Evolutionary conservation across 2,888 invertebrate genomes (phyloP), one percentile per base, ranked within the genome.

Genomic region (Dynastes maya): DNA sequence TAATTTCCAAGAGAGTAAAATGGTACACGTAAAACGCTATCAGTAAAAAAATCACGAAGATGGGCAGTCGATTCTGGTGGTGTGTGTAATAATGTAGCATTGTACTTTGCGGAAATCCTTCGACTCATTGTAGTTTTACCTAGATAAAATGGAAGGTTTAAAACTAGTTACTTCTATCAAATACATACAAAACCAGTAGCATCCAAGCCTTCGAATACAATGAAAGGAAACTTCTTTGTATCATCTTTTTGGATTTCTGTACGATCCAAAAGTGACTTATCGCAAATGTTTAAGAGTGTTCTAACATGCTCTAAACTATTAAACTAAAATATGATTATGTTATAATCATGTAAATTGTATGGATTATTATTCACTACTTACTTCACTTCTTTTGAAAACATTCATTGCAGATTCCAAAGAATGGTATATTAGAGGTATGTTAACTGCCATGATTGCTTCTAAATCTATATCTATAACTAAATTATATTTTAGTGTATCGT

Each of bases 1-100:
- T 90, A 90, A 84, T 90, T 90, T 37, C 90, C 90, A 6, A 90
- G 80, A 0, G 88, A 86, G 83, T 90, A 90, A 83, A 86, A 90
- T 0, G 89, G 89, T 16, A 88, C 84, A 70, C 89, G 82, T 45
- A 89, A 82, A 13, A 72, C 79, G 72, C 86, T 82, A 58, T 87
- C 83, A 51, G 87, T 86, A 83, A 90, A 89, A 74, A 84, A 83
- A 51, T 80, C 72, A 76, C 90, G 84, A 63, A 90, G 80, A 77
- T 83, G 82, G 55, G 83, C 83, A 13, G 89, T 85, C 37, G 85
- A 86, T 49, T 86, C 83, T 27, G 90, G 90, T 8, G 90, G 90
- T 1, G 90, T 90, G 49, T 82, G 80, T 80, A 85, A 84, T 61
- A 85, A 78, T 51, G 82, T 82, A 2, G 87, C 88, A 51, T 85